Conservation (phyloP, 1,140 invertebrate species). For the Penaeus indicus region DNA sequence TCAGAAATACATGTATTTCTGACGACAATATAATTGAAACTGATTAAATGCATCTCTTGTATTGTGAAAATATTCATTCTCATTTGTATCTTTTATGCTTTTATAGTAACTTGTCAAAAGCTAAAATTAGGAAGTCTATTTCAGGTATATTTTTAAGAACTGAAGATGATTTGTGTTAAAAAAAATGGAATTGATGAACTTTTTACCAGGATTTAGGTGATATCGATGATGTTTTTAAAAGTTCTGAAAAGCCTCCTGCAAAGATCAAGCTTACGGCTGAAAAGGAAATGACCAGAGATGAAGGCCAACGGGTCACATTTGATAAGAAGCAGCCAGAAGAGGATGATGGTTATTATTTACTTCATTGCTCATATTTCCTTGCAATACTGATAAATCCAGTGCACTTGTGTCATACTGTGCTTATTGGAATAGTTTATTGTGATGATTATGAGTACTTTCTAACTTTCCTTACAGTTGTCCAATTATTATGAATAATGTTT, state of each 20-base stretch:
- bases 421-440: neutral
- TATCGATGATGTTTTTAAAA: constrained; percentile 41
- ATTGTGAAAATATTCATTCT: too few species aligned
- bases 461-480: neutral
- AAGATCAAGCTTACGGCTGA: constrained; percentile 12
- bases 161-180: too few species aligned
- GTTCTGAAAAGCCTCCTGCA: too few species aligned
- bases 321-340: constrained; percentile 22
- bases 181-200: too few species aligned
- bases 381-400: neutral
- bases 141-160: too few species aligned
- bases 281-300: constrained; percentile 4
- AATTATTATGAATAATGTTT: neutral
- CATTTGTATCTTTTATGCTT: too few species aligned
- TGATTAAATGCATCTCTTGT: too few species aligned
- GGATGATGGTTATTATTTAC: constrained; percentile 34
- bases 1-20: too few species aligned
- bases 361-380: neutral
- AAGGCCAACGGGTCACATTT: constrained; percentile 19
- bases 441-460: neutral
- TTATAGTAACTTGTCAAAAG: too few species aligned
- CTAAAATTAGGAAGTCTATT: too few species aligned
- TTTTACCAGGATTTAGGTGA: constrained; percentile 43
- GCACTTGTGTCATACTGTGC: neutral
- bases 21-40: too few species aligned